phyloP scores from a whole-genome alignment of 2,888 invertebrate species.

The Mantis religiosa region DNA sequence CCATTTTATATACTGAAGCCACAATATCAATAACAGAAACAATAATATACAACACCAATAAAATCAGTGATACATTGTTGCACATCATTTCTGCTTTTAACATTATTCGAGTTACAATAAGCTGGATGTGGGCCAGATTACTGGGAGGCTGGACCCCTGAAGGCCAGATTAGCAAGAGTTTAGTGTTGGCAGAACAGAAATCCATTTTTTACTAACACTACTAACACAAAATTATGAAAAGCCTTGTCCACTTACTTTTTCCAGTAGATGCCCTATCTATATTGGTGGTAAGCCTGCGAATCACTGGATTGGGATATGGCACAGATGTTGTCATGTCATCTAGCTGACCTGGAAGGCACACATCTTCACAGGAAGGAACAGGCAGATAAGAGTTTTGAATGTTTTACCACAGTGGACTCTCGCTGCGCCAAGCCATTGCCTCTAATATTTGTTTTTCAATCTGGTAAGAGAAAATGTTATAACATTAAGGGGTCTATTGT shows the following conservation, averaged over 20 bases:
- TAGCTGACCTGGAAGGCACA: slow-evolving; percentile 58
- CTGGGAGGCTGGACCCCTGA: too few relatives aligned
- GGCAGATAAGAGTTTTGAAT: slow-evolving; percentile 55
- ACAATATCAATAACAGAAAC: too few relatives aligned
- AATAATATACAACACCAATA: too few relatives aligned
- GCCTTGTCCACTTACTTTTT: not conserved
- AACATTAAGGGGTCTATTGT: not conserved
- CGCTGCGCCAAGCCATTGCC: slow-evolving; percentile 80
- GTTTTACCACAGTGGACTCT: slow-evolving; percentile 84
- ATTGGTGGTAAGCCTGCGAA: slow-evolving; percentile 19
- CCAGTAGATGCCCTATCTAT: not conserved
- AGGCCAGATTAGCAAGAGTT: too few relatives aligned
- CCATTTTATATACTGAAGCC: too few relatives aligned
- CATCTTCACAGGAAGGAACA: slow-evolving; percentile 77
- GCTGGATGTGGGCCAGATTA: too few relatives aligned
- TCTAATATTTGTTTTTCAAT: slow-evolving; percentile 94
- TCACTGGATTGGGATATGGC: slow-evolving; percentile 35
- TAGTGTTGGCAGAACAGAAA: too few relatives aligned
- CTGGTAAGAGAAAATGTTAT: slow-evolving; percentile 43
- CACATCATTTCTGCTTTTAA: too few relatives aligned
- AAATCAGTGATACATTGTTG: too few relatives aligned
- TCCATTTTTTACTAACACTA: too few relatives aligned
- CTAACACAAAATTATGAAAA: too few relatives aligned
- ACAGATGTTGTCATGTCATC: slow-evolving; percentile 15
- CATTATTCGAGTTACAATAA: too few relatives aligned